Percentiles rank a stretch among this genome's conserved stretches.
phyloP scores from a whole-genome alignment of 2,113 vertebrate genomes.

The Ceyx margarethae region DNA sequence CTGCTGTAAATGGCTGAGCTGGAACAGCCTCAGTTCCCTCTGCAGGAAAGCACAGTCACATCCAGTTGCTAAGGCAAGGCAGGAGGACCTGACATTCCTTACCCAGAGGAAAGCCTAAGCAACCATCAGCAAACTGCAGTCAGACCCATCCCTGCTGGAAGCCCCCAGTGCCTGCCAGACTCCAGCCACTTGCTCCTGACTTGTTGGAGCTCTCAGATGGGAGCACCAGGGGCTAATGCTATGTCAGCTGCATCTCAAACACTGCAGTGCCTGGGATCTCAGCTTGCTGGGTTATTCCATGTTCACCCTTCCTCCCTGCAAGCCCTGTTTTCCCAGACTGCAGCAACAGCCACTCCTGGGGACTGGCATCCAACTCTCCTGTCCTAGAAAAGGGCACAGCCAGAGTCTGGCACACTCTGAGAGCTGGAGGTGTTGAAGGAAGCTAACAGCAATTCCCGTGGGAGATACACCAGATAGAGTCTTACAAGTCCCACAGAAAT shows the following conservation, averaged over 20 bases:
- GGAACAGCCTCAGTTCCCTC: background rate
- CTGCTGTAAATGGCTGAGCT: background rate
- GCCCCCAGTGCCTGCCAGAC: background rate
- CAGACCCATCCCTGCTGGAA: background rate
- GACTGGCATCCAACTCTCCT: background rate
- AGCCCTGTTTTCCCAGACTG: fast-evolving
- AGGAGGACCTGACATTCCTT: background rate
- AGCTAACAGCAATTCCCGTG: background rate
- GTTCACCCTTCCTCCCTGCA: background rate
- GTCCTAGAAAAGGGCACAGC: background rate
- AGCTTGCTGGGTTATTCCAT: background rate
- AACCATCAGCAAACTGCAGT: background rate
- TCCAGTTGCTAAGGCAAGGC: background rate
- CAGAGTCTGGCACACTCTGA: background rate
- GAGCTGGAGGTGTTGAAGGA: background rate
- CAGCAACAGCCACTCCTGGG: background rate
- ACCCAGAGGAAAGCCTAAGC: background rate
- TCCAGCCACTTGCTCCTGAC: background rate
- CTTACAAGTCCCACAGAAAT: background rate
- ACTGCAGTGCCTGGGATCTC: background rate
- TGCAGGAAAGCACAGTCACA: background rate
- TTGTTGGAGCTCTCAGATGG: background rate
- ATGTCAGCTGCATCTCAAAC: background rate
- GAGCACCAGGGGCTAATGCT: background rate
- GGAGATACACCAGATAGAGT: background rate